Base-by-base conservation (phyloP, 1,140 invertebrate genomes). In the Galleria mellonella region DNA sequence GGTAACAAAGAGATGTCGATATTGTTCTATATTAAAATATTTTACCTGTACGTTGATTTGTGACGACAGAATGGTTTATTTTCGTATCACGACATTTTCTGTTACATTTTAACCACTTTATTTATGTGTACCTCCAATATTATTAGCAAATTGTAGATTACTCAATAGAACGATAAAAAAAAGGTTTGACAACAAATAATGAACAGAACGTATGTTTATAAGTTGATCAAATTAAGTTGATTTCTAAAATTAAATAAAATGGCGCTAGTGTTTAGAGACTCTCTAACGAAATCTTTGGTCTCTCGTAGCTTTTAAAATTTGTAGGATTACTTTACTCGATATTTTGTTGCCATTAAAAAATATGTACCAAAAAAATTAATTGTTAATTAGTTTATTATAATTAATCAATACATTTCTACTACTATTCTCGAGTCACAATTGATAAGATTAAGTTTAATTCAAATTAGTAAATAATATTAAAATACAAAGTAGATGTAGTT, bases 51-150 rank as follows among this genome's bases (percentile, higher is more conserved):
- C 17, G 9, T n/a, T 29, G 17, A 17, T 23, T 28, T 38, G 9
- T 17, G 32, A 14, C 15, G 14, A 27, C 7, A 46, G 11, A 23
- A 23, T 13, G 31, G 28, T 46, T 8, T 39, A 11, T 32, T 13
- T 30, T 10, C 32, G 12, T 29, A 14, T 50, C 52, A 55, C 52
- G 38, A 46, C 52, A 55, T 55, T 49, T 46, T 55, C 2, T 23
- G 5, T 37, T 23, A 27, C 32, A 27, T 32, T 41, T n/a, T 11
- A 14, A 9, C 11, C 3, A 29, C 10, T 46, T 55, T 43, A 51
- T 50, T 51, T 43, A 31, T 10, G 37, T 38, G 12, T 49, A 58
- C 50, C 52, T 45, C 28, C 49, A 39, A 51, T 17, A 17, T n/a
- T 35, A 9, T 11, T 32, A 11, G 10, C n/a, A n/a, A n/a, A n/a